A percentile compares a stretch with the other conserved stretches of the same genome.
Conservation (phyloP, 2,113 vertebrate species). For the Turnix velox region DNA sequence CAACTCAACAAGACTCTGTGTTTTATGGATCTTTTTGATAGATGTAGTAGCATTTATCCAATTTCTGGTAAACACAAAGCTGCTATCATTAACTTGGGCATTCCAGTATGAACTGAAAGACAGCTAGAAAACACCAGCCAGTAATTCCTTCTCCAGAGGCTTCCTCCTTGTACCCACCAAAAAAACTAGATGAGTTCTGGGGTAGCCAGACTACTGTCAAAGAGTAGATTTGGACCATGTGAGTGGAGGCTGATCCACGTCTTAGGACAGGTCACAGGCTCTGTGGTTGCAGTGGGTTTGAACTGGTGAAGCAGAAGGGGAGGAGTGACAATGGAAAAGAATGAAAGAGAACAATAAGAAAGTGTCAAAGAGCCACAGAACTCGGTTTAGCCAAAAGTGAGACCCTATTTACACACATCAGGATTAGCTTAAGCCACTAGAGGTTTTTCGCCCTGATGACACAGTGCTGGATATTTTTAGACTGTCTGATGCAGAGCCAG, state of each 20-base stretch:
- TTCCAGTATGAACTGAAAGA: background rate
- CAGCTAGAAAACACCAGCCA: background rate
- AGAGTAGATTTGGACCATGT: rapidly evolving
- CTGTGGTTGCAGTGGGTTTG: rapidly evolving
- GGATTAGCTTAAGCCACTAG: background rate
- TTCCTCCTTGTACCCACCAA: background rate
- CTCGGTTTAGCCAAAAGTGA: background rate
- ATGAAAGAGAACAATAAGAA: background rate
- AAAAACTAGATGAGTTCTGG: background rate
- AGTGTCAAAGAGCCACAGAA: background rate
- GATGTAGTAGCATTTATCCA: background rate
- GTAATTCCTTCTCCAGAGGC: background rate
- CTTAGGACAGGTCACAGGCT: background rate
- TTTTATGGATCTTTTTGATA: background rate
- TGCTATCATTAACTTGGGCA: background rate
- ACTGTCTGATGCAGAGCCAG: background rate
- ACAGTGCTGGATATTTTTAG: background rate
- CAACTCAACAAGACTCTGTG: background rate
- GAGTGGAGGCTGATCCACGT: background rate
- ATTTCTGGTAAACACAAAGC: background rate
- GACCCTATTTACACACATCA: background rate
- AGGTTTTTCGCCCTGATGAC: background rate
- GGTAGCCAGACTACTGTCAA: background rate
- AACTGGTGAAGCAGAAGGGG: background rate
- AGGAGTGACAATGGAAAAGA: rapidly evolving